Percentiles rank a stretch among this genome's conserved stretches.
Evolutionary conservation across 1,140 invertebrate genomes (phyloP).

Genomic region (Stegodyphus mimosarum): DNA sequence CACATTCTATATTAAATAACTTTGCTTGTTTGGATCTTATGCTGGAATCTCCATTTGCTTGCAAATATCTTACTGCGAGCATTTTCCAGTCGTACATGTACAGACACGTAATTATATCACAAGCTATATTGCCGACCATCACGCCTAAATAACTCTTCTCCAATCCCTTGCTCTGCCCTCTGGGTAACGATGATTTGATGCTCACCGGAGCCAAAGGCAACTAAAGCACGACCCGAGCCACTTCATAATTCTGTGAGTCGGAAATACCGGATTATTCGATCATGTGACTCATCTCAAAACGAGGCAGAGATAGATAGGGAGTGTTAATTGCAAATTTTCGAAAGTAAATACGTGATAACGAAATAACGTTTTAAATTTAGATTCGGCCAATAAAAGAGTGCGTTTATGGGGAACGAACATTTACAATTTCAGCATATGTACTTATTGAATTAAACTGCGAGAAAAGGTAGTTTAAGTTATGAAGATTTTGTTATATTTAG

Average conservation of each 20-base stretch:
- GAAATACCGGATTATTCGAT: slow-evolving; percentile 31
- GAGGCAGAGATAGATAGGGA: not conserved
- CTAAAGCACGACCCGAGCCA: not conserved
- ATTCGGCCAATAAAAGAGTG: not conserved
- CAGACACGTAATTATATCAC: not conserved
- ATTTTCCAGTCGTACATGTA: no score
- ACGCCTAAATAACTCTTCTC: slow-evolving; percentile 1
- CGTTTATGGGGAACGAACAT: no score
- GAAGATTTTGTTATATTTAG: no score
- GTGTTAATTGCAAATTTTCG: slow-evolving; percentile 45
- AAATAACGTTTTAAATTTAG: not conserved
- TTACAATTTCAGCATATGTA: no score
- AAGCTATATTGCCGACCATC: slow-evolving; percentile 2
- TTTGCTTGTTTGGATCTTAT: no score
- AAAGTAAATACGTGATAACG: slow-evolving; percentile 15
- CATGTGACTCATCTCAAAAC: slow-evolving; percentile 8
- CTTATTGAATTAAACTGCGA: no score
- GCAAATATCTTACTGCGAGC: no score
- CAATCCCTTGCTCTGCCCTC: not conserved
- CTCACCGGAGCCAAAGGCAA: not conserved
- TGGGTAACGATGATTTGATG: slow-evolving; percentile 22
- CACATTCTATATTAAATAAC: no score
- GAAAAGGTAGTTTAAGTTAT: no score
- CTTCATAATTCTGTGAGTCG: slow-evolving; percentile 30
- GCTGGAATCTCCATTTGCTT: no score